Evolutionary conservation across 53 echinoderm and acorn worm species (phyloP), one percentile per base, ranked within the genome.

Genomic region (Pentamera pediparva): DNA sequence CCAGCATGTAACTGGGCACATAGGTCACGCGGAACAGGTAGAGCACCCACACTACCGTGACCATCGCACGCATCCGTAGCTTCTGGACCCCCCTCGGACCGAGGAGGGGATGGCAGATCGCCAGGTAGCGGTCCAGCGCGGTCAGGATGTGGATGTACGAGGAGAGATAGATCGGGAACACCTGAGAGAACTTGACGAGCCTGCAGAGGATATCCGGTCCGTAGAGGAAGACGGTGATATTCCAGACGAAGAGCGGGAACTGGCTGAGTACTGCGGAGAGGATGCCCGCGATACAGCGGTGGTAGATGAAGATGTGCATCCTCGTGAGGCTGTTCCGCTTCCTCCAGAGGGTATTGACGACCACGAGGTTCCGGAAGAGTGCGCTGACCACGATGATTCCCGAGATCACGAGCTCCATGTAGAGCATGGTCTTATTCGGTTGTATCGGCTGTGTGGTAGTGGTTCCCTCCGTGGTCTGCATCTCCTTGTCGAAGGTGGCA

Each of bases 271-370:
- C 79, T 5, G 84, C 87, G 26, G 86, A 80, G 27, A 84, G 71
- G 17, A 98, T 63, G 38, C 92, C 98, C 12, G 98, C 98, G 18
- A 98, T 83, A 55, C 91, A 88, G 38, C 91, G 84, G 58, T 98
- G 92, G 5, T 92, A 80, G n/a, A 98, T 98, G 48, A 98, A 98
- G 62, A 77, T 86, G 35, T 98, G 98, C 98, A 98, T 98, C 1
- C 98, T 83, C 5, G 98, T 85, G 4, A 98, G 53, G 32, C 70
- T 98, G 61, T 89, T 88, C 9, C 92, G 91, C 4, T 82, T 79
- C 6, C 89, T 79, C 98, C 98, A 98, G 0, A 98, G 59, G 21
- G 86, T 79, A 32, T 78, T 75, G 17, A 98, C 78, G 9, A 98
- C 98, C 32, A 85, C 79, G 3, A 79, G 74, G 82, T 98, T 98